A percentile compares a stretch with the other conserved stretches of the same genome.
Evolutionary conservation across 2,888 invertebrate species (phyloP).

Genomic region (Hirtodrosophila cameraria): DNA sequence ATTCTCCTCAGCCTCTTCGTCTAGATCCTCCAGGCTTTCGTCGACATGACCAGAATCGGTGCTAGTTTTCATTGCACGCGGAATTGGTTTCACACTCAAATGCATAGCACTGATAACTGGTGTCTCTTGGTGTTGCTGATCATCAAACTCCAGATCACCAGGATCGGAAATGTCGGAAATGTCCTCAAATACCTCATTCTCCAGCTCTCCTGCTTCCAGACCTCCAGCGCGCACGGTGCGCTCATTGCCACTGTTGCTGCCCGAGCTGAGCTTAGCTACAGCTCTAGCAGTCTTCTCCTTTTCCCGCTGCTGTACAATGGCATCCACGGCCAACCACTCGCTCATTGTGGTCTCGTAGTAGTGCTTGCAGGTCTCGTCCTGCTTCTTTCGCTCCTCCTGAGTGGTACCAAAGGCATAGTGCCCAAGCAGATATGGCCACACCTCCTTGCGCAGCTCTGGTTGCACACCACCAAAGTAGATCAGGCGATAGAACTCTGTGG

Average conservation of each 20-base stretch:
- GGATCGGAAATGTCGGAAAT: conserved; percentile 86
- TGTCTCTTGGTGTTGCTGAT: conserved; percentile 41
- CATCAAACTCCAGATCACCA: conserved; percentile 82
- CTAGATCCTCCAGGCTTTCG: conserved; percentile 82
- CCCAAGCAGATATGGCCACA: conserved; percentile 95
- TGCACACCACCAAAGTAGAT: conserved; percentile 95
- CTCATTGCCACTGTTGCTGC: conserved; percentile 87
- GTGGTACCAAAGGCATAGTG: conserved; percentile 92
- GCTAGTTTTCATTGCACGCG: conserved; percentile 83
- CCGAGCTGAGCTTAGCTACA: conserved; percentile 92
- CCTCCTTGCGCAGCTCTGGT: conserved; percentile 90
- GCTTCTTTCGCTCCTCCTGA: conserved; percentile 87
- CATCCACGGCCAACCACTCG: conserved; percentile 97
- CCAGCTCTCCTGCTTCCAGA: conserved; percentile 86
- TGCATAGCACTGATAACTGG: conserved; percentile 31
- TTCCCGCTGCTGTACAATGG: conserved; percentile 93
- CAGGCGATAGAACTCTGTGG: conserved; percentile 91
- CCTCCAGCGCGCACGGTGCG: conserved; percentile 85
- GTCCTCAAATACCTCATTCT: conserved; percentile 86
- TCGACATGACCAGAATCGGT: conserved; percentile 84
- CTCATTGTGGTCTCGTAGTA: conserved; percentile 96
- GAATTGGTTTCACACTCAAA: conserved; percentile 78
- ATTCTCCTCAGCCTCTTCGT: conserved; percentile 57
- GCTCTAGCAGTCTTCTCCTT: conserved; percentile 93
- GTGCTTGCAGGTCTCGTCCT: conserved; percentile 88